These are phyloP conservation scores for Ormyrus thymus DNA, from an alignment of 2,888 invertebrate genomes.

Conservation along the genomic window DNA sequence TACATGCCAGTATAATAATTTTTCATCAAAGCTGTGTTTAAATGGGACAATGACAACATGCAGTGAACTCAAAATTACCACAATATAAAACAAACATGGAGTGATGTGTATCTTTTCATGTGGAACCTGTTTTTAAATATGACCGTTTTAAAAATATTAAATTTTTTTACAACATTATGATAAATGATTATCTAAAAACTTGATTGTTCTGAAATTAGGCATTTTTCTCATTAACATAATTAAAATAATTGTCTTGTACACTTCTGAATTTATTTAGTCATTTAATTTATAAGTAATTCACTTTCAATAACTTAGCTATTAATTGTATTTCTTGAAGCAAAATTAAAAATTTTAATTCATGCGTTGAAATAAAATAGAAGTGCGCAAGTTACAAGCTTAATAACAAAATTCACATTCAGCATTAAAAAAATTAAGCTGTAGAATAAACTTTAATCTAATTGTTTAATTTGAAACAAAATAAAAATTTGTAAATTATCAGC, in stretches of 20 bases:
- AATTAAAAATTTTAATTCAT: too few species aligned
- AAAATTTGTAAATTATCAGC: too few species aligned
- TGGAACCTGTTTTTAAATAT: conserved; percentile 30
- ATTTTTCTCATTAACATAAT: conserved; percentile 13
- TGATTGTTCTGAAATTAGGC: conserved; percentile 60
- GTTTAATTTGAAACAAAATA: neutral
- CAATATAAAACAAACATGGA: conserved; percentile 63
- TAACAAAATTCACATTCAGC: neutral
- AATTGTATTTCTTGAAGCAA: neutral
- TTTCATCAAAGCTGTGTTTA: conserved; percentile 60
- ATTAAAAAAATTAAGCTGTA: too few species aligned
- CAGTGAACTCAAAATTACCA: conserved; percentile 62
- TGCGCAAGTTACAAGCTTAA: neutral
- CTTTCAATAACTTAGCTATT: too few species aligned
- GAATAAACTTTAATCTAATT: neutral
- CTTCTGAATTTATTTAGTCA: too few species aligned
- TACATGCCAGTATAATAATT: conserved; percentile 38
- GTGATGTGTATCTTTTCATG: conserved; percentile 42
- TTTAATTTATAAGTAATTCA: too few species aligned
- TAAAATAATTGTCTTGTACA: too few species aligned
- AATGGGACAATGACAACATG: conserved; percentile 61
- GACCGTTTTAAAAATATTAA: conserved; percentile 36
- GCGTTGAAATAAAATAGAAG: too few species aligned
- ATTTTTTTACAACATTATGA: conserved; percentile 61
- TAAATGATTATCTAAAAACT: conserved; percentile 53